Percentiles rank a stretch among this genome's conserved stretches.
Evolutionary conservation across 2,888 invertebrate genomes (phyloP).

Genomic region (Imbricaverruca yamaguchii): DNA sequence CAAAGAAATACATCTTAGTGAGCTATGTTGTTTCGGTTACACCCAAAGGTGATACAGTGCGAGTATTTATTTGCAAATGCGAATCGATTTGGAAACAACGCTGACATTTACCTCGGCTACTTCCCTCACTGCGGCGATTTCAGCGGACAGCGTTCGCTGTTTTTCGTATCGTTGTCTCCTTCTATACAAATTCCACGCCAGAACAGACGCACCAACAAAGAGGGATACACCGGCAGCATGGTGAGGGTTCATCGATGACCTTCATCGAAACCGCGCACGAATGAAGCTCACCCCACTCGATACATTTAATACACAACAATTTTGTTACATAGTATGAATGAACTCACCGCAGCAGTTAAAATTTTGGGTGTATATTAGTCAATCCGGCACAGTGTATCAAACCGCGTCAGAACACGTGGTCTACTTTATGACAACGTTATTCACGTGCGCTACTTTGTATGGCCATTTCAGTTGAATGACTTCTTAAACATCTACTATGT

Average conservation of each 20-base stretch:
- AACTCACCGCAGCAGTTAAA: too few species aligned
- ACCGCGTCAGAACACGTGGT: too few species aligned
- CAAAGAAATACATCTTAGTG: too few species aligned
- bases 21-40: not conserved
- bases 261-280: not conserved
- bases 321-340: too few species aligned
- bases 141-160: not conserved
- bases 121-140: not conserved
- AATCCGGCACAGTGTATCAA: too few species aligned
- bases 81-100: not conserved
- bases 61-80: not conserved
- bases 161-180: not conserved
- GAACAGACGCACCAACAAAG: not conserved
- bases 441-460: too few species aligned
- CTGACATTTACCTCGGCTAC: not conserved
- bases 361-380: too few species aligned
- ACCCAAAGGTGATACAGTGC: not conserved
- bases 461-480: too few species aligned
- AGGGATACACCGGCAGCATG: not conserved
- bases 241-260: not conserved
- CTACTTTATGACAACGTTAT: too few species aligned
- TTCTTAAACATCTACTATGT: too few species aligned
- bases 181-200: not conserved
- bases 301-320: too few species aligned
- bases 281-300: too few species aligned